Evolutionary conservation across 2,113 vertebrate species (phyloP).

Genomic region (Ondatra zibethicus): DNA sequence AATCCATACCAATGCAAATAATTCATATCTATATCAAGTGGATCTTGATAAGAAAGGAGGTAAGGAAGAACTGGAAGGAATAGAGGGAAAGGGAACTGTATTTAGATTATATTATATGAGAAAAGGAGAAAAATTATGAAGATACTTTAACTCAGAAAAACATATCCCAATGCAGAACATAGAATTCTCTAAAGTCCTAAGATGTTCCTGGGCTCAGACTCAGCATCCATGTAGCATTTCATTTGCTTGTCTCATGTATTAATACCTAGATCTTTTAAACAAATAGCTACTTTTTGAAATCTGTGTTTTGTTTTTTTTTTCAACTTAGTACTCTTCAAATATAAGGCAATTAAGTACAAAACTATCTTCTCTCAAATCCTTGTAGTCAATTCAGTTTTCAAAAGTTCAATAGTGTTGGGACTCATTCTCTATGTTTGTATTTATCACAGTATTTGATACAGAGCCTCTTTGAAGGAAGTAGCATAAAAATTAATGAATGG

Average conservation of each 20-base stretch:
- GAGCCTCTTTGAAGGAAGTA: conserved; percentile 5
- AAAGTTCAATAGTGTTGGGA: neutral
- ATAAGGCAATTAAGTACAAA: conserved; percentile 2
- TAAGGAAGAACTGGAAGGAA: neutral
- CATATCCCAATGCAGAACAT: neutral
- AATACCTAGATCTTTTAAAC: neutral
- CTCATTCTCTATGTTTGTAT: neutral
- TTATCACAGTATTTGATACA: neutral
- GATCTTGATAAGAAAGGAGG: too few species aligned
- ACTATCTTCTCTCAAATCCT: neutral
- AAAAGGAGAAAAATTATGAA: neutral
- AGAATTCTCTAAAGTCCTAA: neutral
- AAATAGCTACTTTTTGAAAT: neutral
- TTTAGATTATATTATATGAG: neutral
- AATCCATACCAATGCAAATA: too few species aligned
- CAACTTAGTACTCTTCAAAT: neutral
- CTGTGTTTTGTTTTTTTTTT: neutral
- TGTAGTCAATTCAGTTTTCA: neutral
- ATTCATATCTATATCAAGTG: too few species aligned
- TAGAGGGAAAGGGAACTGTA: neutral
- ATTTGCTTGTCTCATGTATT: neutral
- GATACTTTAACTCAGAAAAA: neutral
- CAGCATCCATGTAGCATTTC: neutral
- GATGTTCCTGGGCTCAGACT: neutral
- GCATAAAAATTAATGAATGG: neutral